A percentile compares a stretch with the other conserved stretches of the same genome.
phyloP scores from a whole-genome alignment of 2,113 vertebrate genomes.

The Laticauda colubrina region DNA sequence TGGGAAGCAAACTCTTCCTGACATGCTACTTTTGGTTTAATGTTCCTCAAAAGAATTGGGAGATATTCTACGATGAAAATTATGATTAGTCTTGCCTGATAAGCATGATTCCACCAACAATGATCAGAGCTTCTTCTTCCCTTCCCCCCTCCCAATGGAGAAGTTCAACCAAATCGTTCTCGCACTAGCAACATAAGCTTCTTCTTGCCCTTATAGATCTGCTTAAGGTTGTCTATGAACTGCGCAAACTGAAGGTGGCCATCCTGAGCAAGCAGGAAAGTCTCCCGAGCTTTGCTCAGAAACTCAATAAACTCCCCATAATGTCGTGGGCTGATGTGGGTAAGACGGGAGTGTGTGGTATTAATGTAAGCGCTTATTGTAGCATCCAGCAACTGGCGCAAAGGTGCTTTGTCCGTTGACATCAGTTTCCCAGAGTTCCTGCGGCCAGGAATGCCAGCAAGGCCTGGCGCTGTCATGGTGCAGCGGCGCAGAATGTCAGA shows the following conservation, averaged over 20 bases:
- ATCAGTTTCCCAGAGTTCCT: constrained; percentile 97
- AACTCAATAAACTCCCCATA: constrained; percentile 98
- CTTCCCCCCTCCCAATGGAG: constrained; percentile 48
- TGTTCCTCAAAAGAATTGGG: constrained; percentile 62
- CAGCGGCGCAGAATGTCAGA: constrained; percentile 96
- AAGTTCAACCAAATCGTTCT: constrained; percentile 91
- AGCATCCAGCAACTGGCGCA: constrained; percentile 93
- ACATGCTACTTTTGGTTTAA: constrained; percentile 67
- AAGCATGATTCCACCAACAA: constrained; percentile 41
- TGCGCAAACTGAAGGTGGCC: constrained; percentile 97
- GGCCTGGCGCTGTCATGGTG: constrained; percentile 93
- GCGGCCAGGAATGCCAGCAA: constrained; percentile 92
- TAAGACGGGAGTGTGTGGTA: constrained; percentile 96
- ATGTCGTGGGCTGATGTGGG: constrained; percentile 97
- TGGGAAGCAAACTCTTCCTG: constrained; percentile 62
- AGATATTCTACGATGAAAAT: constrained; percentile 67
- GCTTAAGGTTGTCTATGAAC: constrained; percentile 99
- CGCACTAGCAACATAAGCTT: constrained; percentile 98
- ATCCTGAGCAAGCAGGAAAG: constrained; percentile 94
- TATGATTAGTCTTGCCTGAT: constrained; percentile 53
- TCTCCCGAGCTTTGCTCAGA: constrained; percentile 95
- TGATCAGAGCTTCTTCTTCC: constrained; percentile 74
- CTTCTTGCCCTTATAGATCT: constrained; percentile 99
- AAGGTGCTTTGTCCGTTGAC: constrained; percentile 96
- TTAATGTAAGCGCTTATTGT: constrained; percentile 98